A percentile compares a stretch with the other conserved stretches of the same genome.
phyloP scores from a whole-genome alignment of 2,888 invertebrate species.

The Microchrysa polita region DNA sequence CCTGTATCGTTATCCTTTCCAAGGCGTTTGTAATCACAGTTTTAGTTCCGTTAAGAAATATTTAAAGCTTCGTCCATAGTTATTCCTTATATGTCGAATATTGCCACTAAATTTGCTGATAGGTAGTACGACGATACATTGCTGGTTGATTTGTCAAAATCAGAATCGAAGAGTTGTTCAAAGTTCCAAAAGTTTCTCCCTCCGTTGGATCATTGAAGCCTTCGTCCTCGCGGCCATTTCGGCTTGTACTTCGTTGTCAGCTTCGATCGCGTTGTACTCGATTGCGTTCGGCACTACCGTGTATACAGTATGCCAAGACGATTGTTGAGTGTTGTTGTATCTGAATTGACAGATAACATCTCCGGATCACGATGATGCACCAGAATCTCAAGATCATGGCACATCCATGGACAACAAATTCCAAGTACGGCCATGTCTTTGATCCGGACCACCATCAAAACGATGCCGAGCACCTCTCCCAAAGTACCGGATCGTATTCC shows the following conservation, averaged over 20 bases:
- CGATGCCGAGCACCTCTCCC: conserved; percentile 2
- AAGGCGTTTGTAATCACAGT: not conserved
- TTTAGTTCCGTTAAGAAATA: conserved; percentile 4
- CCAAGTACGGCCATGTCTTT: not conserved
- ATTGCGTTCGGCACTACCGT: conserved; percentile 32
- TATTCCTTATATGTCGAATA: not conserved
- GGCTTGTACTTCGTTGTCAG: not conserved
- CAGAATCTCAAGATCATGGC: no score
- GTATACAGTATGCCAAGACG: not conserved
- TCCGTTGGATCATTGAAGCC: not conserved
- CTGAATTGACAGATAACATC: not conserved
- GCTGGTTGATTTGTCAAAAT: not conserved
- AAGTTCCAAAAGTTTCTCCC: no score
- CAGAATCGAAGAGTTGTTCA: no score
- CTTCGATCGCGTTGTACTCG: conserved; percentile 9
- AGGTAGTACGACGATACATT: not conserved
- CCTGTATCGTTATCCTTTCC: not conserved
- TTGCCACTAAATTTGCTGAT: conserved; percentile 25
- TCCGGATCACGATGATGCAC: not conserved
- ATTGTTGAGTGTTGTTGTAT: not conserved
- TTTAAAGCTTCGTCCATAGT: not conserved
- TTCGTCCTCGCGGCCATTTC: not conserved
- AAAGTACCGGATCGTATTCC: conserved; percentile 35
- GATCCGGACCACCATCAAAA: not conserved
- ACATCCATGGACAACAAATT: no score